These are phyloP conservation scores for Heliconius charithonia DNA, from an alignment of 2,888 invertebrate species.

Conservation along the genomic window DNA sequence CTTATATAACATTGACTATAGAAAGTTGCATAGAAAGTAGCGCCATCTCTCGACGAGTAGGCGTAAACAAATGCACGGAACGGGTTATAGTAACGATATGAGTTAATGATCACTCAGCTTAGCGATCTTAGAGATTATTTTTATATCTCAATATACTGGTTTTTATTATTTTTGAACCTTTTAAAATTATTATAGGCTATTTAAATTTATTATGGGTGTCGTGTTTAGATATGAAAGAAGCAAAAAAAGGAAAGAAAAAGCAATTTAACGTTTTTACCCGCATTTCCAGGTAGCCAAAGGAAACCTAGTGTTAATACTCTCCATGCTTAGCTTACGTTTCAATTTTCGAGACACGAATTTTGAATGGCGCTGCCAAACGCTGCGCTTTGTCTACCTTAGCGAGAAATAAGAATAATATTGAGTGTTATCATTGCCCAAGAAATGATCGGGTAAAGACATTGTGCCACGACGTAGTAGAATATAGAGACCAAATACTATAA, in stretches of 20 bases:
- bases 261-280: too few relatives aligned
- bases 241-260: too few relatives aligned
- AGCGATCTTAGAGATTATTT: not conserved
- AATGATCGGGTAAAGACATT: too few relatives aligned
- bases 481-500: too few relatives aligned
- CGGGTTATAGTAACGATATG: not conserved
- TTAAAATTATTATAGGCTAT: not conserved
- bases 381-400: too few relatives aligned
- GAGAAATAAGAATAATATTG: too few relatives aligned
- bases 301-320: not conserved
- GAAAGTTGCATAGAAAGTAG: slow-evolving; percentile 7
- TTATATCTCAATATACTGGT: not conserved
- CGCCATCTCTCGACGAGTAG: slow-evolving; percentile 57
- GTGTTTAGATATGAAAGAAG: not conserved
- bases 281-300: not conserved
- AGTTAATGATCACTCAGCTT: not conserved
- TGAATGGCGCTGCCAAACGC: not conserved
- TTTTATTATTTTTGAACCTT: not conserved
- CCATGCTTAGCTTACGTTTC: not conserved
- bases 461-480: too few relatives aligned
- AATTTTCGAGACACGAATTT: not conserved
- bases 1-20: not conserved
- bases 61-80: not conserved
- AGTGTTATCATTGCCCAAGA: too few relatives aligned
- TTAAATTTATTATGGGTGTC: not conserved